Base-by-base conservation (phyloP, 1,140 invertebrate species). In the Bombyx mandarina region DNA sequence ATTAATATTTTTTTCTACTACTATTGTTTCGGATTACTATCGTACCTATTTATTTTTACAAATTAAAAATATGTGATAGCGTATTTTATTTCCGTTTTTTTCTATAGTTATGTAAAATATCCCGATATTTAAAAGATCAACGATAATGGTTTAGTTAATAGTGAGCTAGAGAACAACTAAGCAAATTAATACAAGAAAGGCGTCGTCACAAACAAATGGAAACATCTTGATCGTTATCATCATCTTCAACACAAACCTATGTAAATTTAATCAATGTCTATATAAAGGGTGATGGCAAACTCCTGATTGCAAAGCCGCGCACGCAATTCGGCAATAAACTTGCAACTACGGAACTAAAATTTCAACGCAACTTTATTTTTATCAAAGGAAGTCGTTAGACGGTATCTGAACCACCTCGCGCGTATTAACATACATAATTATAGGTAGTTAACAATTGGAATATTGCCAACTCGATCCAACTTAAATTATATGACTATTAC, bases 301-400 rank as follows among this genome's bases (percentile, higher is more conserved):
- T 61, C 66, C 67, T 74, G 79, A 85, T 85, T 82, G 77, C 68
- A 70, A 59, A 65, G 43, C 60, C 58, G 60, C 59, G 65, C 82
- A 85, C 82, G 82, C 82, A 80, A 85, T 85, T 79, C 74, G 70
- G 64, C 78, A 78, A 85, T 85, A 85, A 82, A 85, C 75, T 79
- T 85, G 77, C 77, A 80, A 69, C 81, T 71, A 77, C 79, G 82
- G 79, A 85, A 82, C 82, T 85, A 68, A 85, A 85, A 85, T 85
- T 85, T 85, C 82, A 85, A 82, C 82, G 82, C 82, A 85, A 80
- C 79, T 81, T 85, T 82, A 82, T 85, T 82, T 85, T 82, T 85
- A 82, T 82, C 82, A 72, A 79, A 81, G 82, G 82, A 85, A 85
- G 82, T 85, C 82, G 82, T 85, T 85, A 85, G 79, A 79, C 77